Base-by-base conservation (phyloP, 2,797 vertebrate genomes). In the Melanotaenia maccullochi region DNA sequence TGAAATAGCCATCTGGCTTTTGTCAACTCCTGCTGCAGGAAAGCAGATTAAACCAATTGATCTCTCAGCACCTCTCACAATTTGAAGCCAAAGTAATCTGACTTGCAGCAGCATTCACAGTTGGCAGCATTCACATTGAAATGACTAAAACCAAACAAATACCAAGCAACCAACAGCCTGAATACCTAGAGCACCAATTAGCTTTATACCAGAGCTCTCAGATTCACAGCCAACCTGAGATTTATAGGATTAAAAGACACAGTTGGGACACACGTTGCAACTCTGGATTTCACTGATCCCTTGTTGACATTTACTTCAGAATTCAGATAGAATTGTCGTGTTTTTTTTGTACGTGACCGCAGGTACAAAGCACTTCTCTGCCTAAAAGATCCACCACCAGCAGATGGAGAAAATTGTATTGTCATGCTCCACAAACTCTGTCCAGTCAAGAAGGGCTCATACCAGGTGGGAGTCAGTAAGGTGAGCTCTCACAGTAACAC, bases 321-420 rank as follows among this genome's bases (percentile, higher is more conserved):
- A 67, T 65, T 74, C 25, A 35, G 28, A 55, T 3, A 35, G 1
- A 5, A 60, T n/a, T 59, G 8, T 74, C 16, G 52, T 57, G 18
- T 49, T 74, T 63, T 20, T 63, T 20, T 68, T 9, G 49, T 52
- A 9, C 71, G 47, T 79, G 62, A 62, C 33, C 35, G 5, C 88
- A 99, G 98, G 93, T 99, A 99, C 75, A 97, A 97, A 89, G 94
- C 95, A 36, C 93, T 99, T 0, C 90, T 98, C 1, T 94, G 97
- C 66, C 89, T 98, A 73, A 93, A 90, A 71, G 90, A 94, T 18
- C 81, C 82, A 0, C 94, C 96, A 14, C 92, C 95, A 35, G 92
- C 96, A 11, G 96, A 95, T 0, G 97, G 96, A 14, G 89, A 96
- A 81, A 96, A 95, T 85, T 99, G 97, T 0, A 93, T 97, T 66